A percentile compares a stretch with the other conserved stretches of the same genome.
phyloP scores from a whole-genome alignment of 2,113 vertebrate species.

The Rhabdornis inornatus region DNA sequence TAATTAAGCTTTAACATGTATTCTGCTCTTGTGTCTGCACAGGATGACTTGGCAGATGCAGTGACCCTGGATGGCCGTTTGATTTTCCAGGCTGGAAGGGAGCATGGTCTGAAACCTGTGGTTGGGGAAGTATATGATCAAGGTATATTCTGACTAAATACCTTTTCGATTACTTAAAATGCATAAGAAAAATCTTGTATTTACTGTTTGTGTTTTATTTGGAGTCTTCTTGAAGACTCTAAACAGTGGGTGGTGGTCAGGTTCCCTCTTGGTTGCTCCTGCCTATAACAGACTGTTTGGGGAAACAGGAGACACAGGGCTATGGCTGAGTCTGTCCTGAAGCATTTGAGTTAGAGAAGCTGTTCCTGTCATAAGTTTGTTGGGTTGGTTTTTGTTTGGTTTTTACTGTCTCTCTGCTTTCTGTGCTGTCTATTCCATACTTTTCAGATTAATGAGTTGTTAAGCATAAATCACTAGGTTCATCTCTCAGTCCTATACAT shows the following conservation, averaged over 20 bases:
- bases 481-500: neutral
- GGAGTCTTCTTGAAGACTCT: neutral
- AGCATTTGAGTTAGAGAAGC: neutral
- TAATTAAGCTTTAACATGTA: neutral
- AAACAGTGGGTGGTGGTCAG: neutral
- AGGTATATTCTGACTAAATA: slow-evolving; percentile 58
- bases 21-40: neutral
- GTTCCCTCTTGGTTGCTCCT: neutral
- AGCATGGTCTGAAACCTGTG: slow-evolving; percentile 81
- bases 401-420: neutral
- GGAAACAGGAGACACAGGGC: neutral
- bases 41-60: slow-evolving; percentile 83
- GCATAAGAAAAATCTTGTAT: neutral
- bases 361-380: neutral
- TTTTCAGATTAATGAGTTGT: neutral
- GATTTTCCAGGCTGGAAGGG: slow-evolving; percentile 82
- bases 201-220: neutral
- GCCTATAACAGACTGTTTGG: neutral
- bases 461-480: neutral
- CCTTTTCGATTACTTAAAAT: neutral
- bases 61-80: slow-evolving; percentile 76
- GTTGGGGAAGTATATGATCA: slow-evolving; percentile 81
- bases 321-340: neutral
- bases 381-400: neutral
- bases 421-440: neutral